These are phyloP conservation scores for Dinomys branickii DNA, from an alignment of 2,113 vertebrate species.

Conservation along the genomic window DNA sequence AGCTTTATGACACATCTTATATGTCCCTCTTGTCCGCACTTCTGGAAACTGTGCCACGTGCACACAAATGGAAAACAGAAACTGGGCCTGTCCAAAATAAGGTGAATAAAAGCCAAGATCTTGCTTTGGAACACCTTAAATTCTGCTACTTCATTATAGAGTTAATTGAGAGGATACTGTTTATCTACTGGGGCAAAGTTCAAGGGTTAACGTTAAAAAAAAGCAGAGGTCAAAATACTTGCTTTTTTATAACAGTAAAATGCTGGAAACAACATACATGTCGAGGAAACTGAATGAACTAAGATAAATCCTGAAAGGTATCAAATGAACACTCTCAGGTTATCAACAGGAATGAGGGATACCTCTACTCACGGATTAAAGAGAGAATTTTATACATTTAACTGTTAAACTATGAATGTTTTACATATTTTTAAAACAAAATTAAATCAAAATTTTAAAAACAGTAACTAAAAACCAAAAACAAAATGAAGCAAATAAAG, in stretches of 20 bases:
- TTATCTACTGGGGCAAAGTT: background rate
- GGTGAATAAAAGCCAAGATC: conserved; percentile 6
- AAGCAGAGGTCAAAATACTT: background rate
- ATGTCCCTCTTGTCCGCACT: background rate
- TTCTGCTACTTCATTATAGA: background rate
- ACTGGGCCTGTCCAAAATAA: background rate
- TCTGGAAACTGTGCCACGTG: background rate
- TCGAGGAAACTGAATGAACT: background rate
- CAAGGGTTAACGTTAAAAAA: conserved; percentile 37
- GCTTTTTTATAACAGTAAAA: conserved; percentile 27
- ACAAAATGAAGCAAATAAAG: conserved; percentile 45
- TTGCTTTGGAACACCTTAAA: background rate
- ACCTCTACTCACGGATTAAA: background rate
- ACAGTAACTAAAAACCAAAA: conserved; percentile 31
- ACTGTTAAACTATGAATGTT: conserved; percentile 39
- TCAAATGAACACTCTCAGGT: background rate
- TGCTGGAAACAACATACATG: conserved; percentile 16
- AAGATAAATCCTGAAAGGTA: background rate
- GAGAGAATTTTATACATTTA: conserved; percentile 31
- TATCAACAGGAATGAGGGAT: conserved; percentile 4
- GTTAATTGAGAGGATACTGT: background rate
- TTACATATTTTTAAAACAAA: conserved; percentile 42
- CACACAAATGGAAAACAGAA: conserved; percentile 23
- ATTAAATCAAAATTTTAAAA: conserved; percentile 34
- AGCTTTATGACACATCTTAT: background rate